phyloP scores from a whole-genome alignment of 2,113 vertebrate genomes.

The Hiodon alosoides region DNA sequence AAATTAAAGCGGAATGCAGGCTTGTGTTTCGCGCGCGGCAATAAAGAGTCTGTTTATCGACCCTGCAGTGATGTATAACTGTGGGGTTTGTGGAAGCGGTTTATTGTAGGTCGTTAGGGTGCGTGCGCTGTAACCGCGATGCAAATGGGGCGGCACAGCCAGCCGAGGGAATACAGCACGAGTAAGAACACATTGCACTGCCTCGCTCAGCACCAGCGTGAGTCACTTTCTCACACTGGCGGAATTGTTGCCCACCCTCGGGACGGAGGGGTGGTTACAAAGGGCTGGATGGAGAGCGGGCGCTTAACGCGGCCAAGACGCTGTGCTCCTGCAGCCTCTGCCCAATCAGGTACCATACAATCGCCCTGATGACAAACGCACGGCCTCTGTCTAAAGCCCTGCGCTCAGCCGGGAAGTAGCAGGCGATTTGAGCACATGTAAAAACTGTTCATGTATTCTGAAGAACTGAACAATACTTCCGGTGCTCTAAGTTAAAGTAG shows the following conservation, averaged over 20 bases:
- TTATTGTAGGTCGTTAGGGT: not conserved
- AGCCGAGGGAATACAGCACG: not conserved
- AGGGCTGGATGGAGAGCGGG: conserved; percentile 12
- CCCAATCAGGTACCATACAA: no score
- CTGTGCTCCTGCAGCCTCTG: not conserved
- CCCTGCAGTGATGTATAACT: not conserved
- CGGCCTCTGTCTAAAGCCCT: no score
- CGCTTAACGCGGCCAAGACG: conserved; percentile 8
- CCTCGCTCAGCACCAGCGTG: conserved; percentile 25
- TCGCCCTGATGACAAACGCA: no score
- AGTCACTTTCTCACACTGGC: conserved; percentile 29
- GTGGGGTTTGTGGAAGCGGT: not conserved
- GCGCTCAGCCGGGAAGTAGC: no score
- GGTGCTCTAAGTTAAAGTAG: no score
- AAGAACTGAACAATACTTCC: no score
- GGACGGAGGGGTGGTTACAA: not conserved
- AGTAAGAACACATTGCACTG: not conserved
- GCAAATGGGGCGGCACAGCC: not conserved
- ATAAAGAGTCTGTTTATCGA: not conserved
- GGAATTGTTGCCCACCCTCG: conserved; percentile 22
- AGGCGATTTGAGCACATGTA: no score
- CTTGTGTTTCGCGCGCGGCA: not conserved
- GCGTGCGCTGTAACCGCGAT: not conserved
- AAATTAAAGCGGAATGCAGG: not conserved
- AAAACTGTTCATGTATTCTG: no score